phyloP scores from a whole-genome alignment of 2,113 vertebrate genomes.

The Dasyurus viverrinus region DNA sequence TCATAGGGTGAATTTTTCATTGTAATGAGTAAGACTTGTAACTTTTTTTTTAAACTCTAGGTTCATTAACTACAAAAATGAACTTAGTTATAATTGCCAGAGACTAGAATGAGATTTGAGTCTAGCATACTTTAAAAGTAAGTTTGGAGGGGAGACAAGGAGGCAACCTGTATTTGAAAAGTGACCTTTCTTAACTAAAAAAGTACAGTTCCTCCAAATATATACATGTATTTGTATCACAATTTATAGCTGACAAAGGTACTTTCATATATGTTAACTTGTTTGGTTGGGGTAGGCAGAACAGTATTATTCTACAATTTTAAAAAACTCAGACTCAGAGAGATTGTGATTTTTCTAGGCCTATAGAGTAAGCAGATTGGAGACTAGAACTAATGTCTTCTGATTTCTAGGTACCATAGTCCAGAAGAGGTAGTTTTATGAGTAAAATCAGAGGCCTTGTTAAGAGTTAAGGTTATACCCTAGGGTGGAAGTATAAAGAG shows the following conservation, averaged over 20 bases:
- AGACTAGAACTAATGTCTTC: not conserved
- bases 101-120: not conserved
- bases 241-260: not conserved
- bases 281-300: not conserved
- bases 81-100: not conserved
- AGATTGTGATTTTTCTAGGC: not conserved
- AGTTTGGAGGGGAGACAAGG: not conserved
- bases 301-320: not conserved
- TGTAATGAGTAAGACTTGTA: not conserved
- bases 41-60: not conserved
- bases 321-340: not conserved
- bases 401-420: not conserved
- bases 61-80: not conserved
- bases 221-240: not conserved
- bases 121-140: constrained; percentile 9
- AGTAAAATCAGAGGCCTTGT: not conserved
- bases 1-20: not conserved
- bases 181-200: not conserved
- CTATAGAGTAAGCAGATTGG: not conserved
- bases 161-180: not conserved
- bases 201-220: not conserved
- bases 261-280: not conserved
- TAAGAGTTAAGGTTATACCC: not conserved
- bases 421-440: not conserved
- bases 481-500: not conserved